phyloP scores from a whole-genome alignment of 64 coral and sea anemone species.

The Actinia equina region DNA sequence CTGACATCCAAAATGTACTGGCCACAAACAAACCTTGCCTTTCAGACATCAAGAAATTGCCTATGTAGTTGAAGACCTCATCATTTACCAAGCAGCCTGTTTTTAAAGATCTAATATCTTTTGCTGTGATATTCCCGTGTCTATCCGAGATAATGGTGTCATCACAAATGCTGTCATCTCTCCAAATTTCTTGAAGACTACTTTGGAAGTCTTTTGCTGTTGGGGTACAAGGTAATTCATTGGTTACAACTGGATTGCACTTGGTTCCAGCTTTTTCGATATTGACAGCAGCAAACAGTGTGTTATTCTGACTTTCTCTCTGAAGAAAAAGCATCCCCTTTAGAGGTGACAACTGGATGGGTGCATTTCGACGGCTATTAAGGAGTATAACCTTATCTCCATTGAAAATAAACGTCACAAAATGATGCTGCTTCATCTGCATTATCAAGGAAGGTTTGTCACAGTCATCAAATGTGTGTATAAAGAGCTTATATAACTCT shows the following conservation, averaged over 20 bases:
- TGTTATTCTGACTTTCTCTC: not conserved
- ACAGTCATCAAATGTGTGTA: not conserved
- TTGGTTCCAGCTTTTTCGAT: not conserved
- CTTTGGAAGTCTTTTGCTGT: not conserved
- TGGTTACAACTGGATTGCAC: not conserved
- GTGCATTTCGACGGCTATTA: not conserved
- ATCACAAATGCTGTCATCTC: not conserved
- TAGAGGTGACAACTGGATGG: not conserved
- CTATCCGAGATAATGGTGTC: not conserved
- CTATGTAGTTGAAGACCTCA: not conserved
- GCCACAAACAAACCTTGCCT: not conserved
- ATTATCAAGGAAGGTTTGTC: not conserved
- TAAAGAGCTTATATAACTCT: not conserved
- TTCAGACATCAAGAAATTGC: not conserved
- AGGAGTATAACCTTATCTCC: not conserved
- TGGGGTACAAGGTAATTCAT: not conserved
- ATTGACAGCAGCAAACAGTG: not conserved
- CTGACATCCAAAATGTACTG: not conserved
- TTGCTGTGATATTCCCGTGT: not conserved
- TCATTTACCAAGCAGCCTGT: not conserved
- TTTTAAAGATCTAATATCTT: slow-evolving; percentile 6
- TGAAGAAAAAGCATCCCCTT: not conserved
- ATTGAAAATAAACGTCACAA: not conserved
- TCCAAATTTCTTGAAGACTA: not conserved
- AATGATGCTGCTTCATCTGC: not conserved